These are phyloP conservation scores for Campopleginae sp. DNA, from an alignment of 2,888 invertebrate species.

Conservation along the genomic window DNA sequence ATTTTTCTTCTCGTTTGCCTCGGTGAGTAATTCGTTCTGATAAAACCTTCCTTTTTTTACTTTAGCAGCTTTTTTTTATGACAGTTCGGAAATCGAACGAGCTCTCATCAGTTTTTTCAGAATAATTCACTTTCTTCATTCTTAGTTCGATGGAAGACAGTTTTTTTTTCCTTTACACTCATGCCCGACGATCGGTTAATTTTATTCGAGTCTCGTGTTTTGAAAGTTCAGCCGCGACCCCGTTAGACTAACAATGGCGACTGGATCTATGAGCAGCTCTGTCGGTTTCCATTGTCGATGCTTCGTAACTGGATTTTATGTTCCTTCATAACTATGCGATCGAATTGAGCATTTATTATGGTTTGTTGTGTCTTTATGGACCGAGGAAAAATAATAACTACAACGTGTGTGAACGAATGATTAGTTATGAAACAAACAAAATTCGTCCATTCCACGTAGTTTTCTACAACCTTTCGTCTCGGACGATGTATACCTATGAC, in stretches of 20 bases:
- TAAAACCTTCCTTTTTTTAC: slow-evolving; percentile 41
- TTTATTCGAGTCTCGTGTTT: slow-evolving; percentile 26
- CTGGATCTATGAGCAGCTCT: slow-evolving; percentile 44
- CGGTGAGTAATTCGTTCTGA: slow-evolving; percentile 74
- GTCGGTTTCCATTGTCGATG: slow-evolving; percentile 15
- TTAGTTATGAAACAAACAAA: not conserved
- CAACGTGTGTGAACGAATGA: not conserved
- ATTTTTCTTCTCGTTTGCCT: slow-evolving; percentile 77
- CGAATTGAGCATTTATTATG: not conserved
- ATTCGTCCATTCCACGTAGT: not conserved
- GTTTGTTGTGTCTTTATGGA: not conserved
- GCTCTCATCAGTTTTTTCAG: slow-evolving; percentile 12
- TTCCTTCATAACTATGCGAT: not conserved
- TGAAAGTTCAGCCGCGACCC: slow-evolving; percentile 54
- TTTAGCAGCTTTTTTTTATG: not conserved
- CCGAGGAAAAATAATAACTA: not conserved
- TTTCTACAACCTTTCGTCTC: not conserved
- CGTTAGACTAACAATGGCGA: slow-evolving; percentile 50
- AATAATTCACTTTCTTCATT: not conserved
- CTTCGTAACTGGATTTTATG: slow-evolving; percentile 25
- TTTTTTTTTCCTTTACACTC: slow-evolving; percentile 9
- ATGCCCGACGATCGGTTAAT: not conserved
- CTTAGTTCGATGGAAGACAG: not conserved
- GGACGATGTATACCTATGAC: not conserved
- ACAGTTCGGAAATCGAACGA: slow-evolving; percentile 7